Evolutionary conservation across 2,888 invertebrate genomes (phyloP), one percentile per base, ranked within the genome.

Genomic region (Aphelenchoides bicaudatus): DNA sequence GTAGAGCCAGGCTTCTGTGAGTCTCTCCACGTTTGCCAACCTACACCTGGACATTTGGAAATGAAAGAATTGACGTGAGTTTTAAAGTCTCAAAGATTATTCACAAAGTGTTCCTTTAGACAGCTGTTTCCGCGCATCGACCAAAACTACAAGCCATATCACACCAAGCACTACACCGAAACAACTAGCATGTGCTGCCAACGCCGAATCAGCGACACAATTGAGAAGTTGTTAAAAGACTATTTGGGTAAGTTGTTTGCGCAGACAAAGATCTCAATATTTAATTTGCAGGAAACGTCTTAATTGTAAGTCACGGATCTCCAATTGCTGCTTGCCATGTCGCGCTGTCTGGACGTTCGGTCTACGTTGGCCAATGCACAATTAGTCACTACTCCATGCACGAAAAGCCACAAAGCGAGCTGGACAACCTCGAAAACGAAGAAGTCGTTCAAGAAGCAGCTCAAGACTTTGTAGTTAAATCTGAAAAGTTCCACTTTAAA

Each of bases 1-100:
- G 56, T 78, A 10, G 78, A 78, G 58, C 73, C 71, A 0, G 78
- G 75, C 8, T 59, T 78, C 31, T 66, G 68, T 48, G 78, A 78
- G 59, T 63, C 70, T 21, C 60, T 76, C 31, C 63, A 65, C 39
- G 58, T 58, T 4, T 66, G 66, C 25, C 67, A 60, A 51, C 47
- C 58, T 39, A 72, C 73, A 5, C 72, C 75, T 6, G 66, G 65
- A 6, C 38, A 62, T 21, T 65, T 68, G 25, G 46, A 60, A 3
- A 47, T 65, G 27, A 56, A 68, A 5, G 65, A 69, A 46, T 58
- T 70, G n/a, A 59, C 54, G 73, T 71, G 39, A 37, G 62, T 48
- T n/a, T 43, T 5, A 48, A 37, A 30, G 49, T 28, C 23, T 48
- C 28, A 8, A 8, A 6, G 13, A n/a, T 43, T 28, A n/a, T 3